These are phyloP conservation scores for Lasioglossum marginatum DNA, from an alignment of 2,888 invertebrate species.

Conservation along the genomic window DNA sequence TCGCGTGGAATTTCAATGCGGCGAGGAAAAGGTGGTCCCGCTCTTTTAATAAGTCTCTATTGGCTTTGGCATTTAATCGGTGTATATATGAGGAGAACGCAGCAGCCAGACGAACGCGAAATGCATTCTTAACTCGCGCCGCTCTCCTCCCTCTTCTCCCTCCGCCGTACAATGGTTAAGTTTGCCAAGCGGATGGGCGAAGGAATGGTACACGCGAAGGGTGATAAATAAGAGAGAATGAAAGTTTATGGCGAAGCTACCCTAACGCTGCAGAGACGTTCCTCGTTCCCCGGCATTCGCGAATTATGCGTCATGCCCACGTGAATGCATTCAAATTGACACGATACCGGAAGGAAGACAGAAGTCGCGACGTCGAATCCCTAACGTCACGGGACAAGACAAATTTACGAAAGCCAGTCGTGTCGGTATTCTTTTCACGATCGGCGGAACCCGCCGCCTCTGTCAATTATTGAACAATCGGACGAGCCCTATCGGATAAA, in stretches of 20 bases:
- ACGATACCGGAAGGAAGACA: conserved; percentile 64
- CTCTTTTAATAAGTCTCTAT: conserved; percentile 49
- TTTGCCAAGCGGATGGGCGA: conserved; percentile 60
- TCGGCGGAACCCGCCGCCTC: background rate
- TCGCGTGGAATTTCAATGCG: conserved; percentile 29
- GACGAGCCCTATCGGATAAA: background rate
- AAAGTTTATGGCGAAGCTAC: conserved; percentile 64
- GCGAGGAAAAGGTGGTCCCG: conserved; percentile 30
- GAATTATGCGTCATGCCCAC: conserved; percentile 69
- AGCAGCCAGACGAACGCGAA: conserved; percentile 58
- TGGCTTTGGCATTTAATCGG: conserved; percentile 49
- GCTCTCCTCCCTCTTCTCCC: background rate
- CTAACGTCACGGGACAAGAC: conserved; percentile 47
- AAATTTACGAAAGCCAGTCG: conserved; percentile 42
- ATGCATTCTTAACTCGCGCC: conserved; percentile 67
- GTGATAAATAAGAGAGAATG: conserved; percentile 72
- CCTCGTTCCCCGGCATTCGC: conserved; percentile 59
- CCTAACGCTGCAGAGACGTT: conserved; percentile 35
- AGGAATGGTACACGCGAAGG: conserved; percentile 57
- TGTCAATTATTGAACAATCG: background rate
- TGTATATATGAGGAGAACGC: conserved; percentile 35
- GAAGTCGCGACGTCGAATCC: conserved; percentile 49
- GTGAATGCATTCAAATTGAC: conserved; percentile 68
- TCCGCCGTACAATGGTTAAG: conserved; percentile 44
- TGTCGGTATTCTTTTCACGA: conserved; percentile 36